A percentile compares a stretch with the other conserved stretches of the same genome.
Evolutionary conservation across 1,140 invertebrate genomes (phyloP).

Genomic region (Phthorimaea operculella): DNA sequence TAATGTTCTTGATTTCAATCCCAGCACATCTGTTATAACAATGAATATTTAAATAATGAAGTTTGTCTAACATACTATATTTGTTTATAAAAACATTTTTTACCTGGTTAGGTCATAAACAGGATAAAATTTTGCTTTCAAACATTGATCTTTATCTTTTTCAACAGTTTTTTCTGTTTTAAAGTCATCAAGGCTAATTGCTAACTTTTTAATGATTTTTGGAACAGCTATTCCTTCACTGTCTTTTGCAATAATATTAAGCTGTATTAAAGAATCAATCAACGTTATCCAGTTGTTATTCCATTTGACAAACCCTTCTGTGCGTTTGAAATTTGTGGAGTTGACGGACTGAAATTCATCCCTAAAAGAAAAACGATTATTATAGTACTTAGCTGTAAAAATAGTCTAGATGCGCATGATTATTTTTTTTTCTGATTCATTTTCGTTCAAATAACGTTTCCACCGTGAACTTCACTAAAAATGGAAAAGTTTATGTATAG

Average conservation of each 20-base stretch:
- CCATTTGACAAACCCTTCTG: conserved; percentile 15
- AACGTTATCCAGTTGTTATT: conserved; percentile 20
- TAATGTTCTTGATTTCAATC: conserved; percentile 15
- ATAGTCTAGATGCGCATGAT: too few relatives aligned
- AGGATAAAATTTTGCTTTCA: conserved; percentile 2
- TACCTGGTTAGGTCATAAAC: conserved; percentile 10
- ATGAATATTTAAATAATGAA: too few relatives aligned
- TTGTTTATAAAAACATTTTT: too few relatives aligned
- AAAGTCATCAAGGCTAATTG: conserved; percentile 11
- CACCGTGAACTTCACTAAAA: too few relatives aligned
- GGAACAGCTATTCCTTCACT: conserved; percentile 15
- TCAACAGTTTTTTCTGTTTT: neutral
- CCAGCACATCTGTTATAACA: conserved; percentile 19
- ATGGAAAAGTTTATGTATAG: too few relatives aligned
- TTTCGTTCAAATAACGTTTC: too few relatives aligned
- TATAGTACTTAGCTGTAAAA: neutral
- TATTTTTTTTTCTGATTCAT: too few relatives aligned
- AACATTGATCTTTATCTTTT: neutral
- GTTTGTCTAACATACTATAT: too few relatives aligned
- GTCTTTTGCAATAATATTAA: conserved; percentile 14
- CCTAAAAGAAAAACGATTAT: conserved; percentile 15
- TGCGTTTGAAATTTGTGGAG: conserved; percentile 7
- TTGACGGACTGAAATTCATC: conserved; percentile 19
- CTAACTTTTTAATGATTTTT: conserved; percentile 16
- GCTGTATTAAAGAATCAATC: conserved; percentile 21